Evolutionary conservation across 1,140 invertebrate genomes (phyloP), one percentile per base, ranked within the genome.

Genomic region (Octopus bimaculoides): DNA sequence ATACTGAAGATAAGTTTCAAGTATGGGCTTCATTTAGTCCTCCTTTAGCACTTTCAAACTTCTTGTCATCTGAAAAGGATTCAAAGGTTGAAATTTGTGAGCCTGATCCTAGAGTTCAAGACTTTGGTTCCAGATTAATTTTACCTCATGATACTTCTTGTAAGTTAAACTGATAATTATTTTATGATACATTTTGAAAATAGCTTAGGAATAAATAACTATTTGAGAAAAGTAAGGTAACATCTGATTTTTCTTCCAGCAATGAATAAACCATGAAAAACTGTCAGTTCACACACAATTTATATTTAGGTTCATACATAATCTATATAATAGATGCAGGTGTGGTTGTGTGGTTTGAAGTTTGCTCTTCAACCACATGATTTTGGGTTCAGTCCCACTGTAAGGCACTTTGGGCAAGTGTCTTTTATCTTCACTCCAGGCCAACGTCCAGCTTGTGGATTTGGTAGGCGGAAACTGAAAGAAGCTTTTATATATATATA

Each of bases 11-110:
- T 86, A 88, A 92, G 55, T 92, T 92, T 77, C 92, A 91, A 82
- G 87, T 95, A 55, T 96, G 94, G 93, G 92, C 91, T 74, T 84
- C 94, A n/a, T 94, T 93, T 8, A 78, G 77, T 75, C 55, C 41
- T 69, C 54, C 53, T 78, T 56, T 78, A 54, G 54, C 69, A 41
- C 56, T 77, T n/a, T 52, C 54, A 12, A 69, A 71, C 20, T n/a
- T 26, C 0, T 54, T 26, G 41, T 26, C 41, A 52, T 4, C 10
- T 56, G 7, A 61, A 78, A 52, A 78, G 17, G 0, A 14, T 5
- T 14, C 66, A 12, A 10, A 78, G 17, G n/a, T 79, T 1, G 52
- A 41, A 8, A 20, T 82, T 7, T 54, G 52, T n/a, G 75, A 78
- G 17, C 55, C 79, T 55, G 83, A 84, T 66, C 83, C 83, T 26